phyloP scores from a whole-genome alignment of 1,140 invertebrate species.

The Penaeus indicus region DNA sequence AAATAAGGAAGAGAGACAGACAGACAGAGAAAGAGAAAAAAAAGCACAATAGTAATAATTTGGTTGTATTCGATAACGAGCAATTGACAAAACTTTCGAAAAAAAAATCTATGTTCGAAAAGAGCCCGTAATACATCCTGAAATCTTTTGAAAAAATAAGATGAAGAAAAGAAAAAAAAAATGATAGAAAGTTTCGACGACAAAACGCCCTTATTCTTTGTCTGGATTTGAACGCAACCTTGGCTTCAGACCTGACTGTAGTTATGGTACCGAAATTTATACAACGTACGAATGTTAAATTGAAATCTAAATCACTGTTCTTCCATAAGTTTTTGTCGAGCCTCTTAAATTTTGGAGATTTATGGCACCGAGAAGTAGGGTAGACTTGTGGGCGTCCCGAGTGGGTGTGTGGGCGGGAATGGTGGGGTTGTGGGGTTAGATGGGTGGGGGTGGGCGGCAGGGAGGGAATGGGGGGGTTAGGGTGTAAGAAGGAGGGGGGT shows the following conservation, averaged over 20 bases:
- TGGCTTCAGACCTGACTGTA: constrained; percentile 11
- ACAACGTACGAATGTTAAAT: constrained; percentile 60
- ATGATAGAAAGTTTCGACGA: too few species aligned
- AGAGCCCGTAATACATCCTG: too few species aligned
- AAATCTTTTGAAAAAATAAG: too few species aligned
- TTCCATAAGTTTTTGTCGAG: constrained; percentile 60
- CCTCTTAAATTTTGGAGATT: constrained; percentile 57
- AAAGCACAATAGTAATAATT: too few species aligned
- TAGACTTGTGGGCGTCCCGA: constrained; percentile 12
- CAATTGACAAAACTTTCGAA: too few species aligned
- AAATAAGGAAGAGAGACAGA: too few species aligned
- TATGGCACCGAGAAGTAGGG: constrained; percentile 32
- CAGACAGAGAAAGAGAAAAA: too few species aligned
- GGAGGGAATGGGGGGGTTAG: constrained; percentile 1
- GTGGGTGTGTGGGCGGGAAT: constrained; percentile 4
- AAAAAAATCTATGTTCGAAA: too few species aligned
- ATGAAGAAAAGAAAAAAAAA: too few species aligned
- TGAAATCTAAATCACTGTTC: constrained; percentile 62
- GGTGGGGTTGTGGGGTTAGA: neutral
- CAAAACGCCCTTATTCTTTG: too few species aligned
- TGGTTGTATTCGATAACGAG: too few species aligned
- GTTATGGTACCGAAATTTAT: constrained; percentile 53
- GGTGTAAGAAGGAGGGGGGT: neutral
- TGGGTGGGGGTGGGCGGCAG: constrained; percentile 6
- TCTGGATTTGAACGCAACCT: too few species aligned